A percentile compares a stretch with the other conserved stretches of the same genome.
Evolutionary conservation across 2,888 invertebrate species (phyloP).

Genomic region (Platycheirus albimanus): DNA sequence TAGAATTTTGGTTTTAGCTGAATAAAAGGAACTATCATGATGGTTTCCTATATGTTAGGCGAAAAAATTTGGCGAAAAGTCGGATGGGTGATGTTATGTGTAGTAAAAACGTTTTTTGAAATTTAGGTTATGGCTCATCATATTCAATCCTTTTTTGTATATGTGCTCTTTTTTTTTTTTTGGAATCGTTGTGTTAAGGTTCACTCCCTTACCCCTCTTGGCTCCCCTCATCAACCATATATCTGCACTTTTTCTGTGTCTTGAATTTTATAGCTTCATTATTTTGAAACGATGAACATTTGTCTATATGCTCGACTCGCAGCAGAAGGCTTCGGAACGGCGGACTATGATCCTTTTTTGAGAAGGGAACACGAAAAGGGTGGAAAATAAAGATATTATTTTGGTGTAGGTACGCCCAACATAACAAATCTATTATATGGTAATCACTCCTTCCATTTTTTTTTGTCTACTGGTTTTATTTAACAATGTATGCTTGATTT

Average conservation of each 20-base stretch:
- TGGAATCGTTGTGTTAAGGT: neutral
- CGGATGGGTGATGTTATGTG: neutral
- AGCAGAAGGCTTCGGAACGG: conserved; percentile 16
- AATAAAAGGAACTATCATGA: conserved; percentile 1
- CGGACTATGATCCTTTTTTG: neutral
- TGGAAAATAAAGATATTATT: conserved; percentile 5
- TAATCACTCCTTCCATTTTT: neutral
- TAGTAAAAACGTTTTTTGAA: conserved; percentile 13
- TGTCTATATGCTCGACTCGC: conserved; percentile 39
- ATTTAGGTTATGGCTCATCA: conserved; percentile 63
- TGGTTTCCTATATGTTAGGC: neutral
- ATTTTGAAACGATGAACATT: conserved; percentile 54
- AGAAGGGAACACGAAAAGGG: neutral
- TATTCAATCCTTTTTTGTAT: conserved; percentile 60
- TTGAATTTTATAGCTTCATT: conserved; percentile 62
- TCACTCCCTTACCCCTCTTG: no score
- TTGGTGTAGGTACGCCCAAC: no score
- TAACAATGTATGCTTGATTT: neutral
- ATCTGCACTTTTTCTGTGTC: neutral
- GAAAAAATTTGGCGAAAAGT: neutral
- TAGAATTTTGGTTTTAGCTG: conserved; percentile 11
- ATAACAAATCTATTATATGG: conserved; percentile 6
- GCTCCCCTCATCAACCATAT: neutral
- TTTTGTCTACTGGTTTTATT: neutral
- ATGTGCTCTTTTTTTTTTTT: conserved; percentile 42